Evolutionary conservation across 2,797 vertebrate species (phyloP), one percentile per base, ranked within the genome.

Genomic region (Mus spretus): DNA sequence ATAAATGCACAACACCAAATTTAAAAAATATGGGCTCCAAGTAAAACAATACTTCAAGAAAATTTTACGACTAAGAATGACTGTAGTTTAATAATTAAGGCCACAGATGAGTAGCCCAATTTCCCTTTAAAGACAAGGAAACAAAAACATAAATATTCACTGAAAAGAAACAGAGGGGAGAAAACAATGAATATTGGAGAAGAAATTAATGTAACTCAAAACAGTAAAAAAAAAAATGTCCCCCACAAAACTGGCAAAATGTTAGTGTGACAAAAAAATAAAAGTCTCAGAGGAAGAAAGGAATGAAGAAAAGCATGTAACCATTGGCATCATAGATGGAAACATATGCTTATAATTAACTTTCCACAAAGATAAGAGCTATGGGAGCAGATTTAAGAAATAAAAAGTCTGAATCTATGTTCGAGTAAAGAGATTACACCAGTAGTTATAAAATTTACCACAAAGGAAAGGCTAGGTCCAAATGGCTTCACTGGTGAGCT

Each of bases 131-230:
- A 90, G 17, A 94, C 8, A 67, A 4, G 6, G 13, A 12, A 83
- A 44, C 2, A 89, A 50, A 15, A 82, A 40, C 37, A 59, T 17
- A 78, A 55, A 77, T 34, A 92, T 84, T 84, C 28, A 65, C 5
- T 6, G 28, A 65, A 84, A 37, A 47, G 40, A 84, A 95, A 10
- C 57, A 59, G 47, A 75, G 92, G 77, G 37, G 81, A 78, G 9
- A 50, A 88, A 50, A 81, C 50, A 40, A 70, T 57, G 44, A 67
- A 40, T 70, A 84, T 37, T 59, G n/a, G 59, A 77, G 13, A 6
- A 79, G 12, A 67, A 53, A 77, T 89, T 89, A 78, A 92, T 78
- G 53, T 77, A 83, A 77, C 31, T 77, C 19, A 74, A 88, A 91
- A 8, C 15, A 47, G 55, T 15, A 81, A 67, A 24, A 47, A 70